Evolutionary conservation across 2,888 invertebrate genomes (phyloP), one percentile per base, ranked within the genome.

Genomic region (Microdon myrmicae): DNA sequence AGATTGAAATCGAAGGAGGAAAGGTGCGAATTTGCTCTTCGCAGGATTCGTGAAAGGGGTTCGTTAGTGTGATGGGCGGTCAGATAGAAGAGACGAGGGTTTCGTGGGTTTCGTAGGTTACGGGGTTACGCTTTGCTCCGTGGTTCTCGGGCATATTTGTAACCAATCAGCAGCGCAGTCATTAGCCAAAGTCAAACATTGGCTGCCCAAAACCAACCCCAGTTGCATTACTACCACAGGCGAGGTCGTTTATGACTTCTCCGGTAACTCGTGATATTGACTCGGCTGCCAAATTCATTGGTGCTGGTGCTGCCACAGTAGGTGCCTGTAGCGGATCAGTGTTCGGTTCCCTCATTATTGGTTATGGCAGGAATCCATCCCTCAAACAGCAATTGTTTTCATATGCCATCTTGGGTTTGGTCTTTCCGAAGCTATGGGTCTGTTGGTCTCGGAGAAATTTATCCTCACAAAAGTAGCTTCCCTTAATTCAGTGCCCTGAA

Each of bases 241-340:
- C 87, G 71, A 87, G 92, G 80, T 87, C 86, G 82, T 89, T 95
- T 87, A 93, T 94, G 83, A 94, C 94, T 74, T 89, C 93, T 72
- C 85, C 90, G 70, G 88, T 92, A 73, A 88, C 90, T 73, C 89
- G 92, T 82, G 99, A 99, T 83, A 99, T 99, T 86, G 99, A 99
- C 85, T 96, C 97, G 71, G 99, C 99, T 78, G 99, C 99, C 81
- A 99, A 99, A 87, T 99, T 97, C 85, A 99, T 99, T 84, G 99
- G 99, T 82, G 97, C 98, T 83, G 99, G 99, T 80, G 99, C 99
- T 79, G 99, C 99, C 81, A 99, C 99, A 81, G 98, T 98, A 93
- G 95, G 96, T 83, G 87, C 96, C 84, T 97, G 97, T 83, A 95
- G 98, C 82, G 97, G 97, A 81, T 87, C 92, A 81, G 94, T 97